Evolutionary conservation across 2,113 vertebrate genomes (phyloP).

Genomic region (Vanacampus margaritifer): DNA sequence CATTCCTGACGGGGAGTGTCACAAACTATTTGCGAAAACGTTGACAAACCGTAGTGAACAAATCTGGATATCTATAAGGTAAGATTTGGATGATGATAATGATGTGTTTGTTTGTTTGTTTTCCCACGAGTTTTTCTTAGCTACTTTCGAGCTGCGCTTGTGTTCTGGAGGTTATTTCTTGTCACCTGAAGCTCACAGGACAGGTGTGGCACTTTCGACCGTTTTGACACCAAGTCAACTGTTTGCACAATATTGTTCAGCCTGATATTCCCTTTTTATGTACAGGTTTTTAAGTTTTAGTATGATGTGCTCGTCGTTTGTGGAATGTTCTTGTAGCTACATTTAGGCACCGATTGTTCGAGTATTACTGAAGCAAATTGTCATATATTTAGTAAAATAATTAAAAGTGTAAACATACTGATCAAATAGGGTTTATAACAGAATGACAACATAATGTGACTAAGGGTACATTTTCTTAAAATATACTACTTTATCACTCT

Average conservation of each 20-base stretch:
- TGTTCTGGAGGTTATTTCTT: neutral
- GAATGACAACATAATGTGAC: too few relatives aligned
- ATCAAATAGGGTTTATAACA: too few relatives aligned
- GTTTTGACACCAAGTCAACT: neutral
- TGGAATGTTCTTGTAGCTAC: neutral
- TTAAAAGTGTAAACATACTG: too few relatives aligned
- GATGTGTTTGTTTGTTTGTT: neutral
- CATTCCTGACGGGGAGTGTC: neutral
- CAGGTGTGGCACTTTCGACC: slow-evolving; percentile 5
- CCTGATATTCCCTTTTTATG: neutral
- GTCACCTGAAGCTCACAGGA: neutral
- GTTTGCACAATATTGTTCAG: neutral
- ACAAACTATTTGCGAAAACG: neutral
- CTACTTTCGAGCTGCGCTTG: neutral
- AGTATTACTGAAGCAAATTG: too few relatives aligned
- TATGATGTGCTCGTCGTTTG: neutral
- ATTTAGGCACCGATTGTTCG: too few relatives aligned
- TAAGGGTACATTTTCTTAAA: too few relatives aligned
- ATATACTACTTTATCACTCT: too few relatives aligned
- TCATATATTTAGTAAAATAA: too few relatives aligned
- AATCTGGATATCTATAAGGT: neutral
- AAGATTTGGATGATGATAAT: neutral
- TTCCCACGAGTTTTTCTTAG: neutral
- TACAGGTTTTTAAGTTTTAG: too few relatives aligned
- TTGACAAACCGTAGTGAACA: neutral